Base-by-base conservation (phyloP, 2,797 vertebrate genomes). In the Adelosebastes latens region DNA sequence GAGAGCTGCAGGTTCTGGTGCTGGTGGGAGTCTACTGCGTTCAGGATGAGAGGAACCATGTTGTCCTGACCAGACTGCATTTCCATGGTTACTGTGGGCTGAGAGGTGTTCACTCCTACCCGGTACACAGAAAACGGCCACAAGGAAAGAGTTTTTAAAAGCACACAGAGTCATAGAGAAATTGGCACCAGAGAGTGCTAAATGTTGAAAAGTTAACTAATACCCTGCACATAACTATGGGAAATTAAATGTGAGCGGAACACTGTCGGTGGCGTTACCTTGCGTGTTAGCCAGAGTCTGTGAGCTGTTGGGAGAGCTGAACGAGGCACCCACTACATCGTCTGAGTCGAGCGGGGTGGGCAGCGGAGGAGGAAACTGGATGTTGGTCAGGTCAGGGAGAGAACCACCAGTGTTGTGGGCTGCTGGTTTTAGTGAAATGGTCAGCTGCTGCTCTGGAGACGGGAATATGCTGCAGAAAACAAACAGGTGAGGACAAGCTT, bases 311-410 rank as follows among this genome's bases (percentile, higher is more conserved):
- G 97, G 96, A 86, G 95, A 94, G 87, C 95, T 95, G 67, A 98
- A 96, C 1, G 87, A 88, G 69, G 95, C 81, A 0, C 95, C 81
- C n/a, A 96, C 94, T 0, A 87, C 77, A 56, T 99, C 98, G 59
- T 99, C 98, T 0, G 97, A 96, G 85, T 99, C 98, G 78, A 99
- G 93, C 0, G 98, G 98, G 6, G 97, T 98, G 8, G 97, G 97
- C 74, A 99, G 97, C 0, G 98, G 98, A 42, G 98, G 97, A 2
- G 98, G 98, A 92, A 99, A 99, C 90, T 99, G 98, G 95, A 99
- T 97, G 96, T 97, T 99, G 85, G 97, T 98, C 89, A 99, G 96
- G 96, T 99, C 98, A 0, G 98, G 98, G 89, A 99, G 95, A 32
- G 98, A 99, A 31, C 98, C 98, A 0, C 98, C 98, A 0, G 97